phyloP scores from a whole-genome alignment of 2,888 invertebrate genomes.

The Bellardia bayeri region DNA sequence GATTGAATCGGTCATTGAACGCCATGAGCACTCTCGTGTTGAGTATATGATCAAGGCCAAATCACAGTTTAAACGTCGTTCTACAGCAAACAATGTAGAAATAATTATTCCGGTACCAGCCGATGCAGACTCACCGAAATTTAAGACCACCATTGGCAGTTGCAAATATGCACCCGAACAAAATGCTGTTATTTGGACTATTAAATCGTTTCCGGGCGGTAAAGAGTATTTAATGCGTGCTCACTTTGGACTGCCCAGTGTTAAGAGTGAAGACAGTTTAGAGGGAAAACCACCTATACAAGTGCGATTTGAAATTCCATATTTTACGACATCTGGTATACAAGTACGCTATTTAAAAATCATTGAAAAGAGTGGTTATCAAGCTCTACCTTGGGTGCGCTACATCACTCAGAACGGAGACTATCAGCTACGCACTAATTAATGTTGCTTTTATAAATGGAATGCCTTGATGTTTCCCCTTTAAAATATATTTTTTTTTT shows the following conservation, averaged over 20 bases:
- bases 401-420: conserved; percentile 99
- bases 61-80: conserved; percentile 98
- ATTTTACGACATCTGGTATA: conserved; percentile 99
- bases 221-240: conserved; percentile 99
- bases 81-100: conserved; percentile 99
- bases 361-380: conserved; percentile 99
- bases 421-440: conserved; percentile 97
- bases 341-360: conserved; percentile 91
- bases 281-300: conserved; percentile 99
- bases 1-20: conserved; percentile 99
- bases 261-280: conserved; percentile 93
- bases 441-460: conserved; percentile 76
- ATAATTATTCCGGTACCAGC: conserved; percentile 97
- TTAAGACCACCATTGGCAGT: conserved; percentile 98
- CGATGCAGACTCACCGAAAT: conserved; percentile 99
- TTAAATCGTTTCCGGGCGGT: conserved; percentile 98
- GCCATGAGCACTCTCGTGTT: conserved; percentile 98
- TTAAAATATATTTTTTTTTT: conserved; percentile 13
- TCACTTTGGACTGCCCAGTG: conserved; percentile 98
- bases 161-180: conserved; percentile 99
- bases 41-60: conserved; percentile 99
- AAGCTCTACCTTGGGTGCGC: conserved; percentile 99
- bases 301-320: conserved; percentile 99
- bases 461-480: conserved; percentile 48
- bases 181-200: conserved; percentile 98